Base-by-base conservation (phyloP, 2,113 vertebrate species). In the Nyctibius bracteatus region DNA sequence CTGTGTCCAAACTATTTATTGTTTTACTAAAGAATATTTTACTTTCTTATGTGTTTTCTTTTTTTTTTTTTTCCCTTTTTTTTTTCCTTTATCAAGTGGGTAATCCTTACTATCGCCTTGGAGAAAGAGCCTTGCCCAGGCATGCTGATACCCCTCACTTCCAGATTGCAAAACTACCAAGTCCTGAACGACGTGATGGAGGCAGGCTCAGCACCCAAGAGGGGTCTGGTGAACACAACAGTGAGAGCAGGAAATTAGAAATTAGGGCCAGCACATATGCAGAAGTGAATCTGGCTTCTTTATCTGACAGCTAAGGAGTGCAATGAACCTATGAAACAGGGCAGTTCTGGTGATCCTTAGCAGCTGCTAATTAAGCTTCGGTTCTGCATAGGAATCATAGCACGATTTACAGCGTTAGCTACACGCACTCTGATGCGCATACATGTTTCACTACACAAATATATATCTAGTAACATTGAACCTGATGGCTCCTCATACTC, bases 101-200 rank as follows among this genome's bases (percentile, higher is more conserved):
- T 2, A 24, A 21, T 39, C 46, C 41, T 39, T 1, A 2, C 46
- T 2, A 8, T 3, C 6, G 1, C 41, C 63, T 15, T 25, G 37
- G 55, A 35, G 61, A 55, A 28, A 5, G 13, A 58, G 30, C 39
- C 23, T 54, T 70, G 67, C 71, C 87, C 46, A 33, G 58, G 28
- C 6, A 14, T 3, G 24, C 37, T 22, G 25, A 3, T 10, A 79
- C 39, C 31, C 8, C 21, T n/a, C 47, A 3, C 19, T 37, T 55
- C 79, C 47, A 55, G 25, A 52, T 39, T 67, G 46, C 58, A 31
- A 31, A 73, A 1, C 27, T 30, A 18, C 81, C 44, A 10, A 0
- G 47, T 55, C 37, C 71, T 11, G 51, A 14, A 13, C 0, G 4
- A 4, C 2, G 4, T 10, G 30, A 31, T 12, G 75, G 31, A 24